Base-by-base conservation (phyloP, 2,113 vertebrate species). In the Takifugu flavidus region DNA sequence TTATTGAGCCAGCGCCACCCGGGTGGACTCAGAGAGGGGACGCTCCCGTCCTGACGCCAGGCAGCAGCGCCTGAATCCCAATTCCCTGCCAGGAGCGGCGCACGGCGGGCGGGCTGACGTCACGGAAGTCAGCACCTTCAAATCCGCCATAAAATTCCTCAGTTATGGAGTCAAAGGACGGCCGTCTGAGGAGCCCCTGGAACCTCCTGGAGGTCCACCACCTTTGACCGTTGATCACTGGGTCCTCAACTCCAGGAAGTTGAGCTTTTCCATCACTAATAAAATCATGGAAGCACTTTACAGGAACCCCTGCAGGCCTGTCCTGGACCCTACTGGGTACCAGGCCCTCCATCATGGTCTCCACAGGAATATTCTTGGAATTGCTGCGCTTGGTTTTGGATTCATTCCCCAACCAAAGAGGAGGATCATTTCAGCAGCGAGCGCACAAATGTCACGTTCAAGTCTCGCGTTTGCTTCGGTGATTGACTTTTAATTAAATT, bases 401-500 rank as follows among this genome's bases (percentile, higher is more conserved):
- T n/a, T 62, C 14, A 3, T 49, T 46, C 46, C 60, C 11, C 56
- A 53, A 42, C 45, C 10, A 20, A 29, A 20, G 25, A 25, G 1
- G 26, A 13, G 39, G 26, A 0, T 12, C 34, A 15, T 47, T n/a
- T 47, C 45, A 39, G 34, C 34, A 10, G 7, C 11, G 34, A 39
- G 34, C n/a, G n/a, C n/a, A n/a, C n/a, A n/a, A n/a, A 39, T 1
- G 6, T 39, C 29, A 29, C 29, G 5, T 29, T 29, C 5, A 3
- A 29, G 29, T 29, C 3, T 29, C 29, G 7, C 3, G 50, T 25
- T 1, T 72, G 72, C 77, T 80, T 81, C 56, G 84, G 78, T 79
- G 49, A 84, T 85, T 73, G 77, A 29, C 31, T 53, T 28, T 63
- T 67, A 80, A 78, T 85, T 70, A 85, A 79, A n/a, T n/a, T n/a